phyloP scores from a whole-genome alignment of 2,888 invertebrate genomes.

The Sinotaia quadrata region DNA sequence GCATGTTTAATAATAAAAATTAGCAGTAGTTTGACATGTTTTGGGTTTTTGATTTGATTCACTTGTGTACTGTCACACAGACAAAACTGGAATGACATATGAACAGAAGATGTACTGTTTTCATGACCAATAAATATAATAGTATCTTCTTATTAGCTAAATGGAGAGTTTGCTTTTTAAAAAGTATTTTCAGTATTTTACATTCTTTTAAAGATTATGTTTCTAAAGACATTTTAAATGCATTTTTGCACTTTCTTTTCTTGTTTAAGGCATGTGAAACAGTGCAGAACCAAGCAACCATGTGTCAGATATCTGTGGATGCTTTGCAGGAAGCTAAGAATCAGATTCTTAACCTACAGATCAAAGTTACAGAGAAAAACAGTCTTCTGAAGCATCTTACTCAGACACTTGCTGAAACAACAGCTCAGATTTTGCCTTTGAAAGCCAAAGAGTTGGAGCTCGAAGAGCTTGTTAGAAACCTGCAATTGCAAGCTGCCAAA shows the following conservation, averaged over 20 bases:
- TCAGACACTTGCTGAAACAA: slow-evolving; percentile 27
- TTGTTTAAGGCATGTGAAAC: slow-evolving; percentile 59
- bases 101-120: too few species aligned
- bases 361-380: slow-evolving; percentile 46
- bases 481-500: background rate
- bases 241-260: slow-evolving; percentile 1
- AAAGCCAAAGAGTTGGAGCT: slow-evolving; percentile 26
- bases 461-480: background rate
- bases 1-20: too few species aligned
- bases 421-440: slow-evolving; percentile 29
- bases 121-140: too few species aligned
- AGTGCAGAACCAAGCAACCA: slow-evolving; percentile 53
- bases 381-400: slow-evolving; percentile 22
- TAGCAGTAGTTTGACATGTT: too few species aligned
- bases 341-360: slow-evolving; percentile 62
- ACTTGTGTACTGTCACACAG: too few species aligned
- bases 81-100: too few species aligned
- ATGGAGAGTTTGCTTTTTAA: too few species aligned
- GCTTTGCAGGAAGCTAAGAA: slow-evolving; percentile 64
- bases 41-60: too few species aligned
- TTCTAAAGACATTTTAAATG: background rate
- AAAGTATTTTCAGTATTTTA: too few species aligned
- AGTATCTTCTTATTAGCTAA: too few species aligned
- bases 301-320: slow-evolving; percentile 52
- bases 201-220: too few species aligned